Evolutionary conservation across 23 tunicate genomes (phyloP).

Genomic region (Diplosoma virens): DNA sequence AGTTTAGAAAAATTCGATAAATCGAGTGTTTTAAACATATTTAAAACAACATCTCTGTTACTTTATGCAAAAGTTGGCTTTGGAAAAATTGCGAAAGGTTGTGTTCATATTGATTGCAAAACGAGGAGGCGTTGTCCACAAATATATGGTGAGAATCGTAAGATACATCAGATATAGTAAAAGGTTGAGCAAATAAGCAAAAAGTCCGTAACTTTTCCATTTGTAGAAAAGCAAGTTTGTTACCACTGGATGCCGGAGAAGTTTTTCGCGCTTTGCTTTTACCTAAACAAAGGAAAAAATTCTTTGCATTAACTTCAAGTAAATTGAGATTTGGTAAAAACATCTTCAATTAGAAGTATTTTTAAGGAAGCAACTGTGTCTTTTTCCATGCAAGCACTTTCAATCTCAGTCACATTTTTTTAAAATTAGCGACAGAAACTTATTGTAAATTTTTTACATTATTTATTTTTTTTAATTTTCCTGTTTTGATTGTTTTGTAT

Average conservation of each 20-base stretch:
- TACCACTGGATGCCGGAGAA: slow-evolving; percentile 61
- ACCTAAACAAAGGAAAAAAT: background rate
- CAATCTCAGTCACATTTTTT: too few species aligned
- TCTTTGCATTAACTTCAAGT: background rate
- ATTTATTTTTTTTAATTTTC: too few species aligned
- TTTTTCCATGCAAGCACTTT: too few species aligned
- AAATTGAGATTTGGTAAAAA: too few species aligned
- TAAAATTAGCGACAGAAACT: too few species aligned
- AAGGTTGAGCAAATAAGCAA: slow-evolving; percentile 24
- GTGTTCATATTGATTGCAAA: slow-evolving; percentile 37
- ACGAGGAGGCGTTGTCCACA: slow-evolving; percentile 49
- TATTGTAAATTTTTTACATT: too few species aligned
- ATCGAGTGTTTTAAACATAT: background rate
- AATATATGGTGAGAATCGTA: slow-evolving; percentile 30
- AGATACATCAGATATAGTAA: slow-evolving; percentile 26
- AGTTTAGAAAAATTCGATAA: too few species aligned
- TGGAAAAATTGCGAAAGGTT: background rate
- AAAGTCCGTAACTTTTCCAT: slow-evolving; percentile 52
- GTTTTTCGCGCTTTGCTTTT: slow-evolving; percentile 1
- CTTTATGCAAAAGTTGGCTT: slow-evolving; percentile 20
- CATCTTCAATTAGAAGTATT: too few species aligned
- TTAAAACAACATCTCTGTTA: background rate
- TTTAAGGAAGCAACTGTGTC: too few species aligned
- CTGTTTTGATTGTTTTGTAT: too few species aligned
- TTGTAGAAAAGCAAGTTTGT: slow-evolving; percentile 44